Base-by-base conservation (phyloP, 2,113 vertebrate species). In the Saimiri boliviensis region DNA sequence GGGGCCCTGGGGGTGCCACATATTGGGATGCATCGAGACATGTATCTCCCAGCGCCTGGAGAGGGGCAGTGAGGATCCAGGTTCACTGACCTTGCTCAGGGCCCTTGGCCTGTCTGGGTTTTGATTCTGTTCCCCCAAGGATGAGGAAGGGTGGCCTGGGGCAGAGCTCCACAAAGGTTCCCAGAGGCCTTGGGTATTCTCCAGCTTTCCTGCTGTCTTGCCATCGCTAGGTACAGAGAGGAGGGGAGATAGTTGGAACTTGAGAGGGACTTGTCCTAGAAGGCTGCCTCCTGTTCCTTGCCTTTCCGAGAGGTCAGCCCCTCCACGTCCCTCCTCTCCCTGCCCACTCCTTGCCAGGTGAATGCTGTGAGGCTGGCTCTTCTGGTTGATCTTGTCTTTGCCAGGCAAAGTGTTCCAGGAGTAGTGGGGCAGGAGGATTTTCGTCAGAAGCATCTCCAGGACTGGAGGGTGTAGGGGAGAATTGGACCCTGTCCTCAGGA, bases 301-400 rank as follows among this genome's bases (percentile, higher is more conserved):
- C 70, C 63, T 37, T 52, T 63, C 70, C n/a, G 0, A 0, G 30
- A 20, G 49, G 82, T 60, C 73, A 42, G 76, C 68, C 81, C 54
- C 63, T 52, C 52, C 21, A 6, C 25, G 47, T 35, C 49, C 47
- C n/a, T 86, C 60, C 20, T 77, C 56, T 76, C 73, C 71, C 30
- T 1, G 10, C 42, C 76, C 20, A 47, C 77, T 74, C 92, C 85
- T 93, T 27, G 52, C 84, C 95, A 97, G 96, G 96, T 97, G 97
- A 84, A 77, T 66, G 8, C 14, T 30, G 1, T 11, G 52, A 76
- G 71, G 35, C 60, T n/a, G 66, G 81, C 60, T 89, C 23, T 10
- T 86, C 23, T 10, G 68, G 45, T 74, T 90, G 94, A 85, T 86
- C 89, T 93, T 95, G 89, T 92, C 47, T 97, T 85, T 97, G 92